phyloP scores from a whole-genome alignment of 2,797 vertebrate species.

The Siniperca scherzeri region DNA sequence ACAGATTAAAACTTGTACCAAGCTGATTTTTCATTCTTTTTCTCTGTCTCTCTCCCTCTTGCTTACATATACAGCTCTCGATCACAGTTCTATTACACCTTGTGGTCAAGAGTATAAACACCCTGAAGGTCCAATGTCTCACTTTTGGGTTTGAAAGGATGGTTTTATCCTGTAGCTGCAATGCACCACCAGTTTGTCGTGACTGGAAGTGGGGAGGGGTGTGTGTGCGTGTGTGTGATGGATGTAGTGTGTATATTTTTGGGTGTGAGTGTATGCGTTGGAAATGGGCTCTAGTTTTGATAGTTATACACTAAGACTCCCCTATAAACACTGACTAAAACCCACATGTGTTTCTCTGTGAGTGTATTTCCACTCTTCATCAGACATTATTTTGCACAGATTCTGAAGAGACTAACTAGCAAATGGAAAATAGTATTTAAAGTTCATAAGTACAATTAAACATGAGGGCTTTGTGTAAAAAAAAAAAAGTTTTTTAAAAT shows the following conservation, averaged over 20 bases:
- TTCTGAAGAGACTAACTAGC: background rate
- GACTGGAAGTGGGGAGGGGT: slow-evolving; percentile 52
- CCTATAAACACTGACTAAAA: background rate
- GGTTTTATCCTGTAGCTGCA: slow-evolving; percentile 65
- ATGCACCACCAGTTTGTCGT: slow-evolving; percentile 74
- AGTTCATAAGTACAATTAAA: background rate
- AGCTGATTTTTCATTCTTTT: background rate
- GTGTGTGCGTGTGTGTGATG: slow-evolving; percentile 11
- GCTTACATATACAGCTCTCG: background rate
- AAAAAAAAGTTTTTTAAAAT: background rate
- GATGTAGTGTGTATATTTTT: slow-evolving; percentile 5
- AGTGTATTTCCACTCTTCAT: background rate
- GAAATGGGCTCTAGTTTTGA: slow-evolving; percentile 6
- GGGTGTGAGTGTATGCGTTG: slow-evolving; percentile 14
- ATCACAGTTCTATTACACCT: background rate
- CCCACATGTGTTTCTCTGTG: background rate
- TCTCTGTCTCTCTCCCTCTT: background rate
- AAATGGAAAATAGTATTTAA: background rate
- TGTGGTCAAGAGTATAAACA: slow-evolving; percentile 7
- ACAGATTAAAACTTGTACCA: background rate
- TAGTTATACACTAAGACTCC: background rate
- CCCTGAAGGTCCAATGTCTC: slow-evolving; percentile 14
- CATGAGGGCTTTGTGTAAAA: background rate
- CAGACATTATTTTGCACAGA: background rate
- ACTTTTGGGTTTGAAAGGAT: slow-evolving; percentile 45